A percentile compares a stretch with the other conserved stretches of the same genome.
phyloP scores from a whole-genome alignment of 2,113 vertebrate genomes.

The Synodontis membranacea region DNA sequence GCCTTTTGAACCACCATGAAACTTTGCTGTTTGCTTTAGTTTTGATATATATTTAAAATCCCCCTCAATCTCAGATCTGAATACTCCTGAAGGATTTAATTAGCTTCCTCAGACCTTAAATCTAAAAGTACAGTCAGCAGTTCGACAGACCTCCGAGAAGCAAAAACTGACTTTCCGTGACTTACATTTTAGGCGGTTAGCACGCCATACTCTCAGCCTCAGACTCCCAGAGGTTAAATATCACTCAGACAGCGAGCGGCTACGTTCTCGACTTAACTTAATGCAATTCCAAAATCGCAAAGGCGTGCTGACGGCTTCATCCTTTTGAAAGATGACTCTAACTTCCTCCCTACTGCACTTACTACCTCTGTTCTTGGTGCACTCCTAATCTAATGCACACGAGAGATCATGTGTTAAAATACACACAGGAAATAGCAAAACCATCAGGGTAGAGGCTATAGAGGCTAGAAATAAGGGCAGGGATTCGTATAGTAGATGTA shows the following conservation, averaged over 20 bases:
- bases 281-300: conserved; percentile 29
- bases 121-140: conserved; percentile 4
- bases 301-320: conserved; percentile 18
- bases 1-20: not conserved
- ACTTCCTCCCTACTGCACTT: conserved; percentile 21
- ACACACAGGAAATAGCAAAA: conserved; percentile 25
- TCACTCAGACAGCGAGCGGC: conserved; percentile 19
- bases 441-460: conserved; percentile 6
- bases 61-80: not conserved
- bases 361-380: conserved; percentile 26
- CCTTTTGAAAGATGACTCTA: conserved; percentile 27
- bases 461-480: not conserved
- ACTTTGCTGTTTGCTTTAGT: not conserved
- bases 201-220: not conserved
- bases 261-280: conserved; percentile 34
- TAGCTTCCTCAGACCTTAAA: not conserved
- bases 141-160: conserved; percentile 11
- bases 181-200: conserved; percentile 1
- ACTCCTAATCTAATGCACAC: conserved; percentile 24
- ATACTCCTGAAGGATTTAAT: not conserved
- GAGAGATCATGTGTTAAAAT: conserved; percentile 35
- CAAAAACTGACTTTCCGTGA: conserved; percentile 9
- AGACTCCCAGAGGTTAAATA: conserved; percentile 33
- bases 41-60: not conserved
- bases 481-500: not conserved